Conservation (phyloP, 2,888 invertebrate genomes). For the Caenorhabditis wallacei region DNA sequence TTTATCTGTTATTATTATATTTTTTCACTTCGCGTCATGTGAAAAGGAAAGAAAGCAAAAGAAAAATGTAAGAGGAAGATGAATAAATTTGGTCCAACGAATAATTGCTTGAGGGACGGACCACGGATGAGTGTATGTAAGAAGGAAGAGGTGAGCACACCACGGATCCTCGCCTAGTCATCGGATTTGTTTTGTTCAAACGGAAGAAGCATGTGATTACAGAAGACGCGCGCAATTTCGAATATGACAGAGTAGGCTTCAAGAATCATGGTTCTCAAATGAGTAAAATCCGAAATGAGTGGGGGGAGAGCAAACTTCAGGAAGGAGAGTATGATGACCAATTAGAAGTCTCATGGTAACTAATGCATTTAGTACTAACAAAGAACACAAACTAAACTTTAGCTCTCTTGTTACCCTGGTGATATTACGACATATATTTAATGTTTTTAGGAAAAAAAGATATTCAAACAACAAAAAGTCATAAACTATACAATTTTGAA, state of each 20-base stretch:
- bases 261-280: conserved; percentile 35
- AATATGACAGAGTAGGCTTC: conserved; percentile 43
- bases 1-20: conserved; percentile 36
- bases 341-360: conserved; percentile 13
- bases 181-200: conserved; percentile 46
- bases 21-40: conserved; percentile 26
- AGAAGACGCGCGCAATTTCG: conserved; percentile 49
- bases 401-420: neutral
- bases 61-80: conserved; percentile 19
- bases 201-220: conserved; percentile 56
- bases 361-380: neutral
- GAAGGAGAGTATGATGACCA: neutral
- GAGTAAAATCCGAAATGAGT: conserved; percentile 17
- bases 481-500: too few relatives aligned
- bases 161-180: conserved; percentile 32
- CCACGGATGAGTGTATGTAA: conserved; percentile 34
- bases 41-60: conserved; percentile 1
- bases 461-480: too few relatives aligned
- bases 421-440: neutral
- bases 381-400: conserved; percentile 1
- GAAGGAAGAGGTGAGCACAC: conserved; percentile 27
- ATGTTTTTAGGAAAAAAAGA: too few relatives aligned
- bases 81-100: conserved; percentile 55
- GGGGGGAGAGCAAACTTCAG: conserved; percentile 3
- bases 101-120: conserved; percentile 42